Percentiles rank a stretch among this genome's conserved stretches.
phyloP scores from a whole-genome alignment of 2,113 vertebrate genomes.

The Neoarius graeffei region DNA sequence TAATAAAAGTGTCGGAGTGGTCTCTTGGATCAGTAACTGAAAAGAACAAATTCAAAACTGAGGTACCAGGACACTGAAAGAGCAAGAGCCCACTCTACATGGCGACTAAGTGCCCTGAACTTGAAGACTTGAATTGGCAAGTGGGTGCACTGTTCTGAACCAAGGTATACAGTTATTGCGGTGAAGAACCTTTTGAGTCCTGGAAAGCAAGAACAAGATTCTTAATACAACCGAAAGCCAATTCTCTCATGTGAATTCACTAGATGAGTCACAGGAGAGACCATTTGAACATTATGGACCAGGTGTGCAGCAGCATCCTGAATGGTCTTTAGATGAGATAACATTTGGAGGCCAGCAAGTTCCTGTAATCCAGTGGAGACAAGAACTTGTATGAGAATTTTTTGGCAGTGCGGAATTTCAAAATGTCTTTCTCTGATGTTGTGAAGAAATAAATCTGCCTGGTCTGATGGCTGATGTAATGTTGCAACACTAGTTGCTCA shows the following conservation, averaged over 20 bases:
- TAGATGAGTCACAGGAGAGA: neutral
- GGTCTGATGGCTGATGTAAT: neutral
- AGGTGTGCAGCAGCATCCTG: neutral
- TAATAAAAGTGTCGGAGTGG: neutral
- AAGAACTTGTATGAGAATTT: neutral
- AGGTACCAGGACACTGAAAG: neutral
- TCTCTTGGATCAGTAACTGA: neutral
- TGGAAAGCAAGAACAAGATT: neutral
- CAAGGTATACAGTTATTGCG: neutral
- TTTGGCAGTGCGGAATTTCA: neutral
- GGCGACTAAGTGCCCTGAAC: neutral
- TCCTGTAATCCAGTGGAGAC: neutral
- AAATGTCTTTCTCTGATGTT: neutral
- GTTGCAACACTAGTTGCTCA: neutral
- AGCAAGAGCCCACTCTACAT: neutral
- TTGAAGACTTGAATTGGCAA: neutral
- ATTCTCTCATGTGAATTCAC: neutral
- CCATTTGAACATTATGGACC: neutral
- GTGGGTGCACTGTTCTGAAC: neutral
- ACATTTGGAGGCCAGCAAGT: neutral
- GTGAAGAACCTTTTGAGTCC: neutral
- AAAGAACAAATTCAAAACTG: neutral
- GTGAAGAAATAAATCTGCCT: neutral
- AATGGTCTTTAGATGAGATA: neutral
- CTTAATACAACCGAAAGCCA: neutral